Conservation (phyloP, 2,797 vertebrate genomes). For the Chelonia mydas region DNA sequence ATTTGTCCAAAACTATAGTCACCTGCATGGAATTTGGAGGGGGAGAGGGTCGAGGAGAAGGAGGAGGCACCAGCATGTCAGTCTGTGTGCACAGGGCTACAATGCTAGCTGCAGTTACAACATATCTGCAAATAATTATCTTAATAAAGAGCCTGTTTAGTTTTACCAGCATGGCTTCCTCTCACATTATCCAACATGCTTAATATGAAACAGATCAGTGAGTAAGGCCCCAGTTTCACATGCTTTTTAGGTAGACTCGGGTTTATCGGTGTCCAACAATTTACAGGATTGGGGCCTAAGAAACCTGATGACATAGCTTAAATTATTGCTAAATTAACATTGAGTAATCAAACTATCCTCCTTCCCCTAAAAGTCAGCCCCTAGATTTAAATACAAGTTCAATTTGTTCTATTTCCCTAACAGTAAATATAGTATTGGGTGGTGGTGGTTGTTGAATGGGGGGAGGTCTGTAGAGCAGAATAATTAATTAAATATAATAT, state of each 20-base stretch:
- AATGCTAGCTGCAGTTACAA: neutral
- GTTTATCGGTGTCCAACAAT: accelerated
- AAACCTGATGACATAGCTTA: neutral
- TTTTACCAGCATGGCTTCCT: neutral
- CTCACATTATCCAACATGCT: neutral
- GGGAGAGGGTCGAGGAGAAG: too few relatives aligned
- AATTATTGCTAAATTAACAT: neutral
- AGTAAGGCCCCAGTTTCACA: neutral
- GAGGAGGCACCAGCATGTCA: neutral
- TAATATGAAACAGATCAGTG: neutral
- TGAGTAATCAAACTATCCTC: neutral
- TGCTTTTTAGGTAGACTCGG: neutral
- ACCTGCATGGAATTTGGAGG: neutral
- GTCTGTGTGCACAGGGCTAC: neutral
- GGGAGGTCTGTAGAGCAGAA: neutral
- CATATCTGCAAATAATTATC: neutral
- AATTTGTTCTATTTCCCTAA: neutral
- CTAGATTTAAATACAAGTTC: neutral
- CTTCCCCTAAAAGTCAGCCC: neutral
- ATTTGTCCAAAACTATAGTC: neutral
- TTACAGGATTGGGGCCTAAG: neutral
- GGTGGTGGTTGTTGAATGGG: neutral
- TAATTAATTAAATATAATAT: neutral
- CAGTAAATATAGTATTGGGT: neutral
- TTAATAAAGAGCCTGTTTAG: neutral